Evolutionary conservation across 2,888 invertebrate genomes (phyloP), one percentile per base, ranked within the genome.

Genomic region (Agrilus biguttatus): DNA sequence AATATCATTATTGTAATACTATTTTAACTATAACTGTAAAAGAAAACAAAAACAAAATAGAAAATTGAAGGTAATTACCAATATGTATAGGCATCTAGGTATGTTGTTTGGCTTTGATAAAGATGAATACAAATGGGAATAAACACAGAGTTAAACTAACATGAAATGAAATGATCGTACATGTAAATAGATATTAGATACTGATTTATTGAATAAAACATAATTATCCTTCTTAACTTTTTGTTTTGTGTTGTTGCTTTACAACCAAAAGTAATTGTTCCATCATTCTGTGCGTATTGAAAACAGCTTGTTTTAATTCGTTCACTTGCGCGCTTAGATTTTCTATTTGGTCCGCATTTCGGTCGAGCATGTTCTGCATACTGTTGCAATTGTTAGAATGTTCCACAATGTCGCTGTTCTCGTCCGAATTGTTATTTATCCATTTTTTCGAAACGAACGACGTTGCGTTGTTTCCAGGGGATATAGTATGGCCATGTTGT

Each of bases 261-360:
- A 61, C 48, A 14, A 52, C 53, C 43, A 53, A 55, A 45, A 63
- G 47, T 42, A 64, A 49, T 49, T 65, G 62, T 51, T 65, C 63
- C 33, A 64, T 54, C 40, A 61, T 50, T 51, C 66, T 65, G 46
- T 71, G 68, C 51, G 68, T 71, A 45, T 68, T 66, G 37, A 64
- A 63, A 37, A 72, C 55, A 13, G 64, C 65, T 49, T 55, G 55
- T 66, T 80, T 79, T 58, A 81, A 67, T 63, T 81, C 82, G 55
- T 72, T 73, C 44, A 83, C 73, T 66, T 83, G 82, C 60, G 75
- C 76, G 37, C 77, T 75, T 51, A 83, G 63, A 53, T 72, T 71
- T 43, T 77, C 77, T 40, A 81, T 76, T 55, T 73, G 76, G 54
- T 82, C 81, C 2, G 75, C 73, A 45, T 77, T 79, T 55, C 79